Evolutionary conservation across 2,797 vertebrate genomes (phyloP).

Genomic region (Lateolabrax maculatus): DNA sequence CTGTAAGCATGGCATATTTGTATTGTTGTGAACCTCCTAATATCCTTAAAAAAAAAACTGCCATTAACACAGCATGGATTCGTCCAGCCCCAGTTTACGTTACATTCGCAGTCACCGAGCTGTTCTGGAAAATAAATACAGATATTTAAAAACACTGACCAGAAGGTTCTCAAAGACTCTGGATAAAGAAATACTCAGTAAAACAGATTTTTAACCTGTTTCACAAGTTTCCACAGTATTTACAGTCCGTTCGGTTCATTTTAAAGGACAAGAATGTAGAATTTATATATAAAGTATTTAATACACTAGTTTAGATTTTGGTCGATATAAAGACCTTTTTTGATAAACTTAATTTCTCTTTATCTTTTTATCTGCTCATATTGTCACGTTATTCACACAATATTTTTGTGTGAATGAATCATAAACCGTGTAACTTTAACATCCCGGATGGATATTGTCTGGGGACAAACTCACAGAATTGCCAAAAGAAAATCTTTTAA

Average conservation of each 20-base stretch:
- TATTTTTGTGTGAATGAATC: not conserved
- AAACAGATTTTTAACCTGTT: not conserved
- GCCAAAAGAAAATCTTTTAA: not conserved
- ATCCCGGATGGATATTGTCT: not conserved
- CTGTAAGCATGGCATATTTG: constrained; percentile 60
- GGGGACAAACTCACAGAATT: not conserved
- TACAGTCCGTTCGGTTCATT: not conserved
- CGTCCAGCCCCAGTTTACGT: constrained; percentile 21
- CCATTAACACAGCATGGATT: constrained; percentile 25
- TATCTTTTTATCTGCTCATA: no score
- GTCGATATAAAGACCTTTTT: no score
- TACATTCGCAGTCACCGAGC: constrained; percentile 29
- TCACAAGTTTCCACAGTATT: not conserved
- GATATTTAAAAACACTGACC: not conserved
- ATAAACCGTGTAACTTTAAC: not conserved
- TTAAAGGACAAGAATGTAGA: not conserved
- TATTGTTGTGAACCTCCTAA: not conserved
- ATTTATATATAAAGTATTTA: not conserved
- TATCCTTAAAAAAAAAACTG: not conserved
- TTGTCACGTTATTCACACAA: no score
- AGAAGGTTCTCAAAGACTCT: not conserved
- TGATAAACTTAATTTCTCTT: no score
- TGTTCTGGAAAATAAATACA: not conserved
- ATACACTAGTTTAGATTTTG: no score
- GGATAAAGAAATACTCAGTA: not conserved